Evolutionary conservation across 2,888 invertebrate species (phyloP).

Genomic region (Torymus aiolomorphi): DNA sequence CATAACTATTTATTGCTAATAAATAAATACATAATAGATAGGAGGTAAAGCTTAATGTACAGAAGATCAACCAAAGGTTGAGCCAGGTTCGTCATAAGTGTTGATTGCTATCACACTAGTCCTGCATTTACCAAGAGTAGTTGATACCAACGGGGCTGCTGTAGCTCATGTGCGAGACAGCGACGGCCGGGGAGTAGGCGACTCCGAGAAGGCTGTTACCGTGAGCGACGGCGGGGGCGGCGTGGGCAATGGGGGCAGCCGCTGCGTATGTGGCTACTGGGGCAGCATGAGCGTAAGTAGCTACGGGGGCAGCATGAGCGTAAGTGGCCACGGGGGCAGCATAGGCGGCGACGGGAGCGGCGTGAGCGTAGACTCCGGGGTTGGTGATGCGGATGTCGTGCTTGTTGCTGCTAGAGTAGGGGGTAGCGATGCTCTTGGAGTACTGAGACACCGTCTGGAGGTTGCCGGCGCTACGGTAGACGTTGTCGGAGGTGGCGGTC

Average conservation of each 20-base stretch:
- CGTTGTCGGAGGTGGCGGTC: conserved; percentile 72
- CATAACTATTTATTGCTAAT: no score
- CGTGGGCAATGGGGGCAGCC: conserved; percentile 52
- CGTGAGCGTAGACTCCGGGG: conserved; percentile 67
- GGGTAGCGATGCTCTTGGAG: conserved; percentile 83
- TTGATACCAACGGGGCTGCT: conserved; percentile 67
- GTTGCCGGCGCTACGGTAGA: conserved; percentile 79
- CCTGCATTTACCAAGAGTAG: conserved; percentile 65
- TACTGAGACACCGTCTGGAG: conserved; percentile 79
- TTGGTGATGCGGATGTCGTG: conserved; percentile 83
- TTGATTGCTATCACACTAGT: no score
- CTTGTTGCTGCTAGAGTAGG: conserved; percentile 84
- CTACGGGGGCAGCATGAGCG: conserved; percentile 49
- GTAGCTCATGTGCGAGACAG: conserved; percentile 70
- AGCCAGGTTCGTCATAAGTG: no score
- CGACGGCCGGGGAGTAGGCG: conserved; percentile 69
- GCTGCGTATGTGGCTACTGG: conserved; percentile 47
- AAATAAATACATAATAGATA: no score
- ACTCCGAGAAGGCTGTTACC: conserved; percentile 65
- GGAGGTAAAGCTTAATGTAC: no score
- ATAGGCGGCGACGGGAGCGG: conserved; percentile 61
- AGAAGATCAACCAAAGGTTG: no score
- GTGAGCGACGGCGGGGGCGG: conserved; percentile 43
- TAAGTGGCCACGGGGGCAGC: conserved; percentile 52
- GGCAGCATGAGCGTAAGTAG: conserved; percentile 43